phyloP scores from a whole-genome alignment of 2,113 vertebrate genomes.

The Ctenodactylus gundi region DNA sequence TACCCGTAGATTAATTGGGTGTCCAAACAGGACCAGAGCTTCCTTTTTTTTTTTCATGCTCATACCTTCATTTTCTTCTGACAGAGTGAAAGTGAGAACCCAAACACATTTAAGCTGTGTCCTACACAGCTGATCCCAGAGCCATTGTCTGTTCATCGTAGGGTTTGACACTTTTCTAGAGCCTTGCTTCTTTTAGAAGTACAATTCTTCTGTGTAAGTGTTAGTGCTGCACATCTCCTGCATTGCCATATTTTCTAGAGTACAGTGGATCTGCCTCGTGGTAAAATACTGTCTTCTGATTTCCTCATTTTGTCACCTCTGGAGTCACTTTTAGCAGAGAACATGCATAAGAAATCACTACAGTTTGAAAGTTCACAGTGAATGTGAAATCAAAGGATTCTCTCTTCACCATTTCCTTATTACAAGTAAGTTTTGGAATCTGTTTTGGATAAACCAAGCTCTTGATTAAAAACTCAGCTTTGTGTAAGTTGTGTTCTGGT shows the following conservation, averaged over 20 bases:
- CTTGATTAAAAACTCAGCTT: constrained; percentile 6
- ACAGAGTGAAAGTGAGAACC: constrained; percentile 40
- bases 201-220: background rate
- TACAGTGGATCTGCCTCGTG: background rate
- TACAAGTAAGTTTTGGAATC: constrained; percentile 21
- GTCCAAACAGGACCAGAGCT: constrained; percentile 80
- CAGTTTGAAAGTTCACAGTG: background rate
- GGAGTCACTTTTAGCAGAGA: background rate
- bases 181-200: background rate
- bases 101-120: background rate
- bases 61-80: constrained; percentile 77
- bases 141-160: background rate
- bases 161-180: background rate
- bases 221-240: background rate
- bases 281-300: background rate
- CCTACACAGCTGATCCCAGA: background rate
- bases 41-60: constrained; percentile 76
- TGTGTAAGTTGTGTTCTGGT: background rate
- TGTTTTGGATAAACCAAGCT: background rate
- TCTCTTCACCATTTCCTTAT: background rate
- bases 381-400: background rate
- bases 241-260: background rate
- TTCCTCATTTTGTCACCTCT: background rate
- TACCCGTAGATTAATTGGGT: constrained; percentile 80
- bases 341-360: background rate